A percentile compares a stretch with the other conserved stretches of the same genome.
These are phyloP conservation scores for Poecilus cupreus DNA, from an alignment of 2,888 invertebrate species.

Conservation along the genomic window DNA sequence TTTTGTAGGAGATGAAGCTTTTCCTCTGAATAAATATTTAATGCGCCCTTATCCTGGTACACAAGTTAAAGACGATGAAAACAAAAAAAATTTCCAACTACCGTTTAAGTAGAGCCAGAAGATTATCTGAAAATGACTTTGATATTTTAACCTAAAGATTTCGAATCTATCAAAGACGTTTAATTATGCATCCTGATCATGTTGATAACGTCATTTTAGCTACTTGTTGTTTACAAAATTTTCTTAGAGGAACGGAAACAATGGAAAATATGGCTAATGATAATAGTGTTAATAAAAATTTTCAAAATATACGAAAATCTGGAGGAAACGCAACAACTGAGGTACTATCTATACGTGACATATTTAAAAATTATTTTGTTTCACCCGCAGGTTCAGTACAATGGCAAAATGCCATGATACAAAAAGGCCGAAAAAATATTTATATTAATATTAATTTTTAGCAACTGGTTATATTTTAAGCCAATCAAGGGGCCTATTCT, in stretches of 20 bases:
- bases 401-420: not conserved
- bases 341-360: not conserved
- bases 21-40: slow-evolving; percentile 58
- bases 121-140: slow-evolving; percentile 60
- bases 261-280: slow-evolving; percentile 33
- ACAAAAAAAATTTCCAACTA: slow-evolving; percentile 59
- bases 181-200: slow-evolving; percentile 33
- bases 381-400: not conserved
- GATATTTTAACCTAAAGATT: slow-evolving; percentile 60
- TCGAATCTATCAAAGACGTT: slow-evolving; percentile 61
- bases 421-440: not conserved
- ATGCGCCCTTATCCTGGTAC: slow-evolving; percentile 60
- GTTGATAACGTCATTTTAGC: slow-evolving; percentile 51
- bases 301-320: not conserved
- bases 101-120: slow-evolving; percentile 55
- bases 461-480: too few species aligned
- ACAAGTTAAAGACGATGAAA: slow-evolving; percentile 4
- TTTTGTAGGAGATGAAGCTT: too few species aligned
- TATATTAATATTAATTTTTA: not conserved
- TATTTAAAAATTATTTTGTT: not conserved
- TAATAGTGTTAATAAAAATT: slow-evolving; percentile 31
- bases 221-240: slow-evolving; percentile 33
- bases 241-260: slow-evolving; percentile 11
- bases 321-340: slow-evolving; percentile 27
- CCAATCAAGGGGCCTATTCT: too few species aligned